Percentiles rank a stretch among this genome's conserved stretches.
Evolutionary conservation across 1,140 invertebrate species (phyloP).

Genomic region (Nasonia vitripennis): DNA sequence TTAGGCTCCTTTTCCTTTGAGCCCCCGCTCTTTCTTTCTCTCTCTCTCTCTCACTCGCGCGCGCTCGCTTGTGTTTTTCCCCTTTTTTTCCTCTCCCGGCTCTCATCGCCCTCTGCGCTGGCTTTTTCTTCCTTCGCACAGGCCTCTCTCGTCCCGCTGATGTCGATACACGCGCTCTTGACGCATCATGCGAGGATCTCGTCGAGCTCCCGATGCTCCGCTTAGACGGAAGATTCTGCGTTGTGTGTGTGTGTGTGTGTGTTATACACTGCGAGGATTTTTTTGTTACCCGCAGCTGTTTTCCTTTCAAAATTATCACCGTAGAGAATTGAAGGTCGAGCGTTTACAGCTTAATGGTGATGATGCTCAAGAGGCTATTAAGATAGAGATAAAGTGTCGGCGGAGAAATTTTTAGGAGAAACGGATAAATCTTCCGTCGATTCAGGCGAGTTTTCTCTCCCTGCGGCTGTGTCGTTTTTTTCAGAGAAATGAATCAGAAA

Average conservation of each 20-base stretch:
- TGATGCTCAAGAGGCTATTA: slow-evolving; percentile 16
- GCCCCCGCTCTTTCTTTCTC: not conserved
- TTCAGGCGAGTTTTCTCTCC: not conserved
- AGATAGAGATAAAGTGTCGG: slow-evolving; percentile 5
- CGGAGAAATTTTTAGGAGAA: not conserved
- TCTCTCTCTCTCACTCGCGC: not conserved
- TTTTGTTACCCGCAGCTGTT: too few relatives aligned
- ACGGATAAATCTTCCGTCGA: not conserved
- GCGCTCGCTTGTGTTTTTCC: not conserved
- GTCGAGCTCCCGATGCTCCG: not conserved
- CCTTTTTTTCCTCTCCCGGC: not conserved
- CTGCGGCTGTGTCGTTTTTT: not conserved
- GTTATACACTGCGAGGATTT: too few relatives aligned
- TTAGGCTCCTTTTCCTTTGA: slow-evolving; percentile 41
- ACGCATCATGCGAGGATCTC: not conserved
- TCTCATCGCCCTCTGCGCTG: not conserved
- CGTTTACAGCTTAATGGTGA: slow-evolving; percentile 17
- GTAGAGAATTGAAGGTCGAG: too few relatives aligned
- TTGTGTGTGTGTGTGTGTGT: too few relatives aligned
- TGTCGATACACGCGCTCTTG: slow-evolving; percentile 28
- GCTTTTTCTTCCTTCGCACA: not conserved
- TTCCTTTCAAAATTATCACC: too few relatives aligned
- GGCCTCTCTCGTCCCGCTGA: not conserved
- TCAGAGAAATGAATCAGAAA: not conserved
- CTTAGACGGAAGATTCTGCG: not conserved